Conservation (phyloP, 2,888 invertebrate genomes). For the Caenorhabditis sulstoni region DNA sequence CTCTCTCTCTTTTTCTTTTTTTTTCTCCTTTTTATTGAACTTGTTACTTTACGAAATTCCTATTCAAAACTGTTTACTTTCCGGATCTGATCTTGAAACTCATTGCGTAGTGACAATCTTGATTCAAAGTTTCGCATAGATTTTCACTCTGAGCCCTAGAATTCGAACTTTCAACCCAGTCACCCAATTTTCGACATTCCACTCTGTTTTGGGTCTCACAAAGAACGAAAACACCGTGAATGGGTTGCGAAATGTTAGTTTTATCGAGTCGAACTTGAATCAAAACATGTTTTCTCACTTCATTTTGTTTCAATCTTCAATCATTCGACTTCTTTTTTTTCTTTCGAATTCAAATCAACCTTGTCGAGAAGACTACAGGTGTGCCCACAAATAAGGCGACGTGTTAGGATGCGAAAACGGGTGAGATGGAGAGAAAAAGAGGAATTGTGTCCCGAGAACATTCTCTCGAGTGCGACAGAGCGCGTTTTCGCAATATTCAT, state of each 20-base stretch:
- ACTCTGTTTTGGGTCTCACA: no score
- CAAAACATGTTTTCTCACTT: slow-evolving; percentile 26
- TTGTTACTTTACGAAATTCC: no score
- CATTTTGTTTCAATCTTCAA: neutral
- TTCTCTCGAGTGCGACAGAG: slow-evolving; percentile 40
- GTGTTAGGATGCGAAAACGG: slow-evolving; percentile 16
- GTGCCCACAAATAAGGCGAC: slow-evolving; percentile 5
- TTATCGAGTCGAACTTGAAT: slow-evolving; percentile 12
- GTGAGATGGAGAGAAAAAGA: slow-evolving; percentile 24
- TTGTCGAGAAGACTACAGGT: slow-evolving; percentile 4
- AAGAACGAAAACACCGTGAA: no score
- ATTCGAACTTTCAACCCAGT: no score
- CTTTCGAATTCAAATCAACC: neutral
- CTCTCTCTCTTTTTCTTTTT: no score
- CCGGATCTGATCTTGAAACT: no score
- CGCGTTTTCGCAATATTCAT: slow-evolving; percentile 55
- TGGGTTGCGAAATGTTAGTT: slow-evolving; percentile 27
- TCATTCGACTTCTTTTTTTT: neutral
- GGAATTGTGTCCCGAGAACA: slow-evolving; percentile 42
- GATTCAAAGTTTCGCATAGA: no score
- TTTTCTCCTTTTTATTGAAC: no score
- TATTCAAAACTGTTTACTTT: no score
- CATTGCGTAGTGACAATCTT: no score
- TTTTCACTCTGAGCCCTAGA: no score
- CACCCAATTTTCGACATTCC: no score